A percentile compares a stretch with the other conserved stretches of the same genome.
phyloP scores from a whole-genome alignment of 2,113 vertebrate species.

The pig (Sus scrofa) region DNA sequence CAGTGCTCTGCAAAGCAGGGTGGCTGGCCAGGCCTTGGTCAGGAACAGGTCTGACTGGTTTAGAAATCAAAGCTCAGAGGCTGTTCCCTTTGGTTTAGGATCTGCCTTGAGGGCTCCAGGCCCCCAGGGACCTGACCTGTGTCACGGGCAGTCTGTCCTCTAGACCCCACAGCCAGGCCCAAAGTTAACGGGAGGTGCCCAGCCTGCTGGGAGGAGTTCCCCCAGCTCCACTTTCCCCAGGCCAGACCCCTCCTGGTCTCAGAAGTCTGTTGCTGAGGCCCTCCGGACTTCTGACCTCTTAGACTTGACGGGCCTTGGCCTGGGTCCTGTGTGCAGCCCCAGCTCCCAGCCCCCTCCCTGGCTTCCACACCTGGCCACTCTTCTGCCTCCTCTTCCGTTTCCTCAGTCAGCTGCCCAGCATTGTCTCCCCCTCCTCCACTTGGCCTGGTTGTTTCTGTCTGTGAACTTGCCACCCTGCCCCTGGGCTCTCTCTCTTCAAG shows the following conservation, averaged over 20 bases:
- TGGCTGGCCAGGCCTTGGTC: not conserved
- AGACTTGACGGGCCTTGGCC: not conserved
- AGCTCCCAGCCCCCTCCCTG: not conserved
- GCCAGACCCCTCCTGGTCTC: no score
- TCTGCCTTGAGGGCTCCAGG: not conserved
- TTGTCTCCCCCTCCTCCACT: not conserved
- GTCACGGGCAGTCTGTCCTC: not conserved
- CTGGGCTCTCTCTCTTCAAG: not conserved
- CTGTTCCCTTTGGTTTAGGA: not conserved
- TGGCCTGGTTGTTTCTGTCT: not conserved
- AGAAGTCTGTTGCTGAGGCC: not conserved
- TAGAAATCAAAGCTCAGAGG: not conserved
- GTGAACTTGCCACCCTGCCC: not conserved
- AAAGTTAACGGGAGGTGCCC: not conserved
- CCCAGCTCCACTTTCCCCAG: no score
- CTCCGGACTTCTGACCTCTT: not conserved
- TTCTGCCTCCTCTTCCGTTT: no score
- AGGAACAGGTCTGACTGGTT: constrained; percentile 44
- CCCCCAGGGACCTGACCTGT: not conserved
- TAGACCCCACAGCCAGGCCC: not conserved
- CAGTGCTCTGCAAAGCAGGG: not conserved
- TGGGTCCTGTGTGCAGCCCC: not conserved
- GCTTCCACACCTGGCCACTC: not conserved
- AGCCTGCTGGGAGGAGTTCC: not conserved
- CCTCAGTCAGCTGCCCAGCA: not conserved